Evolutionary conservation across 2,888 invertebrate species (phyloP).

Genomic region (Piscicola geometra): DNA sequence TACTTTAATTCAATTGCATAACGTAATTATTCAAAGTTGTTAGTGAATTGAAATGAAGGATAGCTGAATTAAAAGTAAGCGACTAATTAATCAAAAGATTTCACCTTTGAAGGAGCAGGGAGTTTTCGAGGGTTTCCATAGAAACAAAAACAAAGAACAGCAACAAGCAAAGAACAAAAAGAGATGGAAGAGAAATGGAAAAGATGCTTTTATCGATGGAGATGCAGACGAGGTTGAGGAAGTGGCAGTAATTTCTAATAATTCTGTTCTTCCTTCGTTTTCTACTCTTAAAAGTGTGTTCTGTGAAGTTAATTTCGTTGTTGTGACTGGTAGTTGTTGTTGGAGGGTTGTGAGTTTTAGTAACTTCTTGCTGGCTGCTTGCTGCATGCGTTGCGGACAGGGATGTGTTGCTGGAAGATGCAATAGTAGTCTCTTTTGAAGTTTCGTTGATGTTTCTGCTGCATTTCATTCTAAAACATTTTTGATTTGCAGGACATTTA

Average conservation of each 20-base stretch:
- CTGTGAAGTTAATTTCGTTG: not conserved
- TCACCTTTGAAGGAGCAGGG: not conserved
- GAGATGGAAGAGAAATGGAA: not conserved
- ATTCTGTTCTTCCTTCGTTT: not conserved
- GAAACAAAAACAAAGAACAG: not conserved
- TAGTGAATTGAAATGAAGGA: too few species aligned
- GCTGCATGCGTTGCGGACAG: too few species aligned
- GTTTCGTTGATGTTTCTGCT: too few species aligned
- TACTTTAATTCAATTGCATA: too few species aligned
- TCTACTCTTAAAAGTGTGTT: not conserved
- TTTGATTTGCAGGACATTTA: too few species aligned
- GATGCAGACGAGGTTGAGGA: not conserved
- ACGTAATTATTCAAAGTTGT: too few species aligned
- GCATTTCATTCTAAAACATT: too few species aligned
- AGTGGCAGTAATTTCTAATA: not conserved
- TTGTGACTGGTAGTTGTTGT: too few species aligned
- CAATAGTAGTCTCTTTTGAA: too few species aligned
- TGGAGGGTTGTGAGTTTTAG: too few species aligned
- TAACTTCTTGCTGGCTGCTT: too few species aligned
- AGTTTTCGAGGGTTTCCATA: not conserved
- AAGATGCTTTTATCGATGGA: conserved; percentile 1
- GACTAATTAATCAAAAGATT: not conserved
- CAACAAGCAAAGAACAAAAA: conserved; percentile 6
- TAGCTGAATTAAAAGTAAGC: not conserved
- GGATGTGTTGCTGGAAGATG: too few species aligned